Evolutionary conservation across 2,113 vertebrate genomes (phyloP), one percentile per base, ranked within the genome.

Genomic region (Dasyornis broadbenti): DNA sequence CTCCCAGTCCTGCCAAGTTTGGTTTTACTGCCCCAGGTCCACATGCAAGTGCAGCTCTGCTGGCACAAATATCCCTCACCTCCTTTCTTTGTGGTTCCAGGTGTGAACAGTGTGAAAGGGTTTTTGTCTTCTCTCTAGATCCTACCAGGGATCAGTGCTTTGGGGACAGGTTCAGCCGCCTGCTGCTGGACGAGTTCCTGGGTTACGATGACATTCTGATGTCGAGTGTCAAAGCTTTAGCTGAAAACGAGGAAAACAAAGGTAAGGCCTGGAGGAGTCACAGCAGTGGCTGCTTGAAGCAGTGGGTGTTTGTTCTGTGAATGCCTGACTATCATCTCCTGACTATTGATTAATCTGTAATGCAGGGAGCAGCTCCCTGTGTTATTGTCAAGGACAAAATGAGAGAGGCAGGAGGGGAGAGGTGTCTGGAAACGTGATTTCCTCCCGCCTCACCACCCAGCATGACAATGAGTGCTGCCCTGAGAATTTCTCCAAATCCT

Each of bases 121-220:
- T n/a, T 39, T 80, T 47, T 53, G 13, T 89, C 30, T 82, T 40
- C 50, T 50, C 22, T 37, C 64, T 54, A 99, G 99, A 99, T 87
- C 99, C 99, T 13, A 98, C 98, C 16, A 98, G 99, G 86, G 99
- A 99, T 91, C 98, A 99, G 97, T 99, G 99, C 96, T 99, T 99
- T 23, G 99, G 99, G 18, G 99, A 99, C 80, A 97, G 99, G 39
- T 99, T 99, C 96, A 99, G 99, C 71, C 99, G 99, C 69, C 98
- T 99, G 37, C 96, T 99, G 93, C 96, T 99, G 45, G 99, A 99
- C 0, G 99, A 99, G 96, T 99, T 99, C 81, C 97, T 99, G 79
- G 99, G 99, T 37, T 99, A 99, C 0, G 99, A 99, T 4, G 99
- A 99, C 97, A 99, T 99, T 87, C 98, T 99, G 82, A 99, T 99